phyloP scores from a whole-genome alignment of 2,113 vertebrate species.

The Eidolon helvum region DNA sequence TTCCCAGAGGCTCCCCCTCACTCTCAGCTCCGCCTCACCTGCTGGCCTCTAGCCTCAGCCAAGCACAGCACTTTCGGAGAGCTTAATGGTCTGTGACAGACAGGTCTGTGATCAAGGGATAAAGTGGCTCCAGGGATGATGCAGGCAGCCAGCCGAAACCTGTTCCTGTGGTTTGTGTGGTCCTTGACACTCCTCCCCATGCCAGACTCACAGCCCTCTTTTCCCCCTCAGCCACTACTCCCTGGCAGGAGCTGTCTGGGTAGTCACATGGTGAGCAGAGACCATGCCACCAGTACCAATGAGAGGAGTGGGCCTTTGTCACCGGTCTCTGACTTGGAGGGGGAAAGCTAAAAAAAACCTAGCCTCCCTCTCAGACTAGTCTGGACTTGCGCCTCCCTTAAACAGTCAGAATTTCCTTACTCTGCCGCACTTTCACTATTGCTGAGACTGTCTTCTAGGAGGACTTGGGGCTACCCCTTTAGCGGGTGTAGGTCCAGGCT shows the following conservation, averaged over 20 bases:
- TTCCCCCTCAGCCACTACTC: too few species aligned
- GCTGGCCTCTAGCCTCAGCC: not conserved
- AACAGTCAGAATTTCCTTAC: not conserved
- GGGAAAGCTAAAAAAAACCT: not conserved
- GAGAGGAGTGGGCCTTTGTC: not conserved
- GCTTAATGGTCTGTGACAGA: not conserved
- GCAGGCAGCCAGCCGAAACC: not conserved
- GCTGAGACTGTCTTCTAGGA: not conserved
- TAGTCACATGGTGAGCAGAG: not conserved
- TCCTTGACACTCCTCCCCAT: not conserved
- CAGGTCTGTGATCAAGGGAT: not conserved
- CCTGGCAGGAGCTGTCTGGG: not conserved
- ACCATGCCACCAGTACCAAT: not conserved
- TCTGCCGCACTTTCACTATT: not conserved
- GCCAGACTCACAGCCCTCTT: not conserved
- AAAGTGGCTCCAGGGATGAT: not conserved
- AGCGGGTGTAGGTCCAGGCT: not conserved
- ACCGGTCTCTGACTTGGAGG: not conserved
- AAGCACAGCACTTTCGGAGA: not conserved
- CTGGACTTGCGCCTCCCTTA: not conserved
- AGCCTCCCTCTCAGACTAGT: not conserved
- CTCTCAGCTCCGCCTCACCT: fast-evolving
- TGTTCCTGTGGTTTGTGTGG: fast-evolving
- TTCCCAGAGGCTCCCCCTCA: not conserved
- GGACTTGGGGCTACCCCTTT: not conserved